Evolutionary conservation across 2,797 vertebrate species (phyloP), one percentile per base, ranked within the genome.

Genomic region (Brachyalestes nurse): DNA sequence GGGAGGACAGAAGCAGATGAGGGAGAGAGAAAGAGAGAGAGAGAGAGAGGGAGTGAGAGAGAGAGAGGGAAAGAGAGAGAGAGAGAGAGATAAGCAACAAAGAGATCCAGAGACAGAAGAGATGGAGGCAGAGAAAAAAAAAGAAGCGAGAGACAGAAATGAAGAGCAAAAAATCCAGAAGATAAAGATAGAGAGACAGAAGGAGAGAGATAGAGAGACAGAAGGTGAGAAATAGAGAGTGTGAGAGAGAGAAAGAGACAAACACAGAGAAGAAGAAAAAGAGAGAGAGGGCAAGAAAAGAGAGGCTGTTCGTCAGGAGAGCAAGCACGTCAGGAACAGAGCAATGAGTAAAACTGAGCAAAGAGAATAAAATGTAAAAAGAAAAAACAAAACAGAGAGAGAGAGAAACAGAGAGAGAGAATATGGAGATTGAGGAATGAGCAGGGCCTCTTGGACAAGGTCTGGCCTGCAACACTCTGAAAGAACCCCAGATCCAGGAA

Each of bases 141-240:
- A 42, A 58, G 73, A 61, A 13, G 65, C 62, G 42, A 72, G 49
- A 34, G 47, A 74, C n/a, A 61, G 64, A 71, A 49, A 77, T 49
- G n/a, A 16, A 77, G 60, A 80, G 47, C 61, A 67, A 28, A 28
- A 28, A 28, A 28, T 28, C 28, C 28, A 28, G 3, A 28, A 28
- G 28, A 28, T 19, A 69, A 71, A 71, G 76, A 75, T 86, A 40
- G 58, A 64, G 53, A n/a, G 55, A 65, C 17, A 69, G 25, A 23
- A 23, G 76, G 66, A 47, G 45, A 25, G 53, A 62, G 9, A 16
- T n/a, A 34, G 13, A 64, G 42, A 49, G 13, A 51, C n/a, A 65
- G 12, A 40, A 4, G 34, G 53, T 61, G 25, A 49, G 25, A 40
- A 49, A 64, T 38, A 19, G 55, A 65, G 21, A 69, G 28, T n/a